Conservation (phyloP, 2,113 vertebrate genomes). For the Piaya cayana region DNA sequence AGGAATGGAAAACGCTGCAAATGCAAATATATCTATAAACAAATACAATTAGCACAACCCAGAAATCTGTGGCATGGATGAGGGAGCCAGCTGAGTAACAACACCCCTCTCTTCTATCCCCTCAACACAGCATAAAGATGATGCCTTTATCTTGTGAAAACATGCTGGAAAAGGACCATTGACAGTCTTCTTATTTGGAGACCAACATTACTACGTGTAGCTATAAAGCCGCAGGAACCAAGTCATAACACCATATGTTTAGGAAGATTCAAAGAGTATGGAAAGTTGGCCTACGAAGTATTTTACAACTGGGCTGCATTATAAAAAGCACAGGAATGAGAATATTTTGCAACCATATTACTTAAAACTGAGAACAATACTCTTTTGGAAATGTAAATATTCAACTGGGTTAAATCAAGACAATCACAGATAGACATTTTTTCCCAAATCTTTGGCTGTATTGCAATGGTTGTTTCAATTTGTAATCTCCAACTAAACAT, state of each 20-base stretch:
- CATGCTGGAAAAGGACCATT: fast-evolving
- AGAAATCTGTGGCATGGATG: fast-evolving
- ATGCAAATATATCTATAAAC: neutral
- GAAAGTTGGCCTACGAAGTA: neutral
- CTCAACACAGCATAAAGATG: fast-evolving
- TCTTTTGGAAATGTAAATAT: conserved; percentile 33
- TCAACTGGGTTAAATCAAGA: conserved; percentile 81
- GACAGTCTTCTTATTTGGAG: neutral
- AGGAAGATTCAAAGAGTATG: neutral
- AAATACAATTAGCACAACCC: neutral
- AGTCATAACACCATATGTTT: neutral
- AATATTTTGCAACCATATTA: neutral
- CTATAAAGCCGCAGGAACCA: neutral
- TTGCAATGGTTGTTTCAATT: conserved; percentile 87
- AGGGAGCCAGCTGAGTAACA: neutral
- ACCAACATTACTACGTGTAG: neutral
- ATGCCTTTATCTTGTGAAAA: neutral
- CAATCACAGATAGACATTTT: conserved; percentile 80
- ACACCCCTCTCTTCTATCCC: neutral
- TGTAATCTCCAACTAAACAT: conserved; percentile 86
- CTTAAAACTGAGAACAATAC: conserved; percentile 17
- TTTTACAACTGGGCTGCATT: neutral
- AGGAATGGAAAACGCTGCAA: neutral
- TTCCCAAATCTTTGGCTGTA: conserved; percentile 90
- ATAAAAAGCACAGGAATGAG: neutral